Conservation (phyloP, 2,888 invertebrate species). For the Vanessa cardui region DNA sequence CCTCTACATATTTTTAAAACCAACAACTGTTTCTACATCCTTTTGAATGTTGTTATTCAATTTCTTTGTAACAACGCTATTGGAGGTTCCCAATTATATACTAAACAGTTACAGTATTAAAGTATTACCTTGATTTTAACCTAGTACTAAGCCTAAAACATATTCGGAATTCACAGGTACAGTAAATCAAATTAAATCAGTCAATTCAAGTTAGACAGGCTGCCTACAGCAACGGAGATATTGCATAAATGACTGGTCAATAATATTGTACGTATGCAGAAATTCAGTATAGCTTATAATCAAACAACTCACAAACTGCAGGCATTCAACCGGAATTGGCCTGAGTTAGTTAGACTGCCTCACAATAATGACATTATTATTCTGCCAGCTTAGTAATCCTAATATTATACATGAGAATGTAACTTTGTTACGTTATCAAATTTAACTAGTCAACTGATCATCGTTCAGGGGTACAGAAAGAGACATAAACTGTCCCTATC, state of each 20-base stretch:
- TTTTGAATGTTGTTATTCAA: too few species aligned
- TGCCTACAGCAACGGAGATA: slow-evolving; percentile 7
- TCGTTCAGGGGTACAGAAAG: too few species aligned
- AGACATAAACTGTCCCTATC: too few species aligned
- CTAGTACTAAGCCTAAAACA: background rate
- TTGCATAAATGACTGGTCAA: slow-evolving; percentile 21
- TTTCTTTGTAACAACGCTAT: too few species aligned
- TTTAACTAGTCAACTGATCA: too few species aligned
- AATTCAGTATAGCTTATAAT: background rate
- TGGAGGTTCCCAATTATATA: too few species aligned
- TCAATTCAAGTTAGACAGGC: slow-evolving; percentile 14
- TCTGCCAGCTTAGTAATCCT: too few species aligned
- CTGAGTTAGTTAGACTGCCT: background rate
- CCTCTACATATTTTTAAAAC: too few species aligned
- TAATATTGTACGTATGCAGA: slow-evolving; percentile 12
- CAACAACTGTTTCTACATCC: too few species aligned
- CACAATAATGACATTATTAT: background rate
- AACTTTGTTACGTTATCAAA: too few species aligned
- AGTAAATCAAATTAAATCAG: slow-evolving; percentile 5
- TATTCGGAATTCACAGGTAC: background rate
- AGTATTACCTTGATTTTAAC: background rate
- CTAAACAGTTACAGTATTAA: too few species aligned
- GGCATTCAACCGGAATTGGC: background rate
- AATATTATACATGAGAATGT: too few species aligned
- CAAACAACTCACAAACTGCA: background rate